phyloP scores from a whole-genome alignment of 2,113 vertebrate genomes.

The Ophiodon elongatus region DNA sequence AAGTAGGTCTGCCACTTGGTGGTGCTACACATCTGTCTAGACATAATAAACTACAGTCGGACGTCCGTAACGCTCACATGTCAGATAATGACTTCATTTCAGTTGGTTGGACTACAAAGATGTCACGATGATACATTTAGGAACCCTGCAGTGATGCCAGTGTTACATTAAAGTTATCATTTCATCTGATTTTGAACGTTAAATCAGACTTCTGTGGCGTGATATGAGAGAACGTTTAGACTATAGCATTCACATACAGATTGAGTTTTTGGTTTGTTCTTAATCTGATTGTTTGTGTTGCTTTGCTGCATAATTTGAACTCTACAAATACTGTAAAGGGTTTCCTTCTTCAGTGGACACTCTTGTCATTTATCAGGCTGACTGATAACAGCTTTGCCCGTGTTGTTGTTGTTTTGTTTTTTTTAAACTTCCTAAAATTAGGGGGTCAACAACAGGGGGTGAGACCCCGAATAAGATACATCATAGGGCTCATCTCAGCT shows the following conservation, averaged over 20 bases:
- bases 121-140: neutral
- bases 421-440: neutral
- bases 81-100: neutral
- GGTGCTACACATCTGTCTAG: conserved; percentile 57
- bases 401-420: neutral
- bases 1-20: conserved; percentile 52
- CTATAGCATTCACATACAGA: no score
- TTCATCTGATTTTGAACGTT: neutral
- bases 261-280: neutral
- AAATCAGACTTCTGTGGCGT: neutral
- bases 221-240: neutral
- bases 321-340: neutral
- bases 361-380: neutral
- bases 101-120: neutral
- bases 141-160: neutral
- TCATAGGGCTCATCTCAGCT: conserved; percentile 6
- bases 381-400: neutral
- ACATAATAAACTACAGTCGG: neutral
- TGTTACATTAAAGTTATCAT: neutral
- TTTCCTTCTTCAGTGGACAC: neutral
- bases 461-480: conserved; percentile 15
- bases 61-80: neutral
- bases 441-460: neutral
- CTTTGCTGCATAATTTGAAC: neutral
- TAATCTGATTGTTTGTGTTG: neutral